Conservation (phyloP, 2,113 vertebrate species). For the Nanger granti region DNA sequence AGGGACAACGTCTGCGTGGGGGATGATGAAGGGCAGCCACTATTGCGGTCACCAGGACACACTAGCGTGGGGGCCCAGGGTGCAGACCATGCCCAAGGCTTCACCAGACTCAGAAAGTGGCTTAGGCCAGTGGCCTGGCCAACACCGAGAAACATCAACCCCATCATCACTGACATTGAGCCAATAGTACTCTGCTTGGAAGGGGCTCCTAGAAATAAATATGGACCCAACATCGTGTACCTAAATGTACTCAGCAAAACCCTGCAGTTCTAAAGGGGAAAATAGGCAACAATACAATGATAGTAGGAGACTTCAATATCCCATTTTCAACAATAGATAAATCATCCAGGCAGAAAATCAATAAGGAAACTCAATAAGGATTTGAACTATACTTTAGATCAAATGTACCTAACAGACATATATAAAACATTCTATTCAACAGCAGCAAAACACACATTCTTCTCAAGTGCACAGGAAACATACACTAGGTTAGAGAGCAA, state of each 20-base stretch:
- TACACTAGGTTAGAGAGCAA: neutral
- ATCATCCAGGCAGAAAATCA: neutral
- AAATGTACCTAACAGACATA: neutral
- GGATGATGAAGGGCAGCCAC: neutral
- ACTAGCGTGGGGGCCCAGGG: too few species aligned
- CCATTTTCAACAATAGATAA: neutral
- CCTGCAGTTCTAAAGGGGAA: neutral
- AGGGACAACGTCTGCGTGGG: neutral
- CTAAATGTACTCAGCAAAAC: neutral
- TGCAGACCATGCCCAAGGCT: too few species aligned
- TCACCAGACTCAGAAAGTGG: neutral
- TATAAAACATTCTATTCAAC: neutral
- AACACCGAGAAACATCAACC: neutral
- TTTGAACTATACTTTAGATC: neutral
- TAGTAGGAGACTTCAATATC: neutral
- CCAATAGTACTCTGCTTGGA: neutral
- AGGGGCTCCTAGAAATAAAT: neutral
- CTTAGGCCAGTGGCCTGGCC: neutral
- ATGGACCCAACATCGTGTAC: neutral
- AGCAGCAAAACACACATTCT: neutral
- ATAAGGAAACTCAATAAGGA: neutral
- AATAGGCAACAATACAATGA: neutral
- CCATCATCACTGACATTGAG: neutral
- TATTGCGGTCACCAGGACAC: neutral
- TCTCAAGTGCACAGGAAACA: neutral